These are phyloP conservation scores for Equus quagga DNA, from an alignment of 2,113 vertebrate genomes.

Conservation along the genomic window DNA sequence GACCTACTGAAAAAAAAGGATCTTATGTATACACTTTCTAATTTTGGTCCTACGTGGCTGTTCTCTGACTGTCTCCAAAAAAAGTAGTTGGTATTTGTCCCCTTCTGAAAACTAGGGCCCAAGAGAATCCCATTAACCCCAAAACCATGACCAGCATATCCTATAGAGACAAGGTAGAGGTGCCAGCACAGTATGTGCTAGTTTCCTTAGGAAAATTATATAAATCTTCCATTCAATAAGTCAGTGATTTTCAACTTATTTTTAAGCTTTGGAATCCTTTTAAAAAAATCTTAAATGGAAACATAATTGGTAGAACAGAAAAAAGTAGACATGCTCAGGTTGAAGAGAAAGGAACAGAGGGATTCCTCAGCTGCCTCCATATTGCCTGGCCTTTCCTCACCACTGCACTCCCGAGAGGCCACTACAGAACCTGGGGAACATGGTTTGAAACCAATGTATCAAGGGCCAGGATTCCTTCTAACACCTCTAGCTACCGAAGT, in stretches of 20 bases:
- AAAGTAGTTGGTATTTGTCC: not conserved
- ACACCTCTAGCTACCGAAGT: not conserved
- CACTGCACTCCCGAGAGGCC: not conserved
- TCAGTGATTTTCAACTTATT: not conserved
- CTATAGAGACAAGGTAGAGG: not conserved
- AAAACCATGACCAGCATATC: not conserved
- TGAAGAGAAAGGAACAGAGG: not conserved
- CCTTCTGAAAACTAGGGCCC: conserved; percentile 6
- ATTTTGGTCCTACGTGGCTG: not conserved
- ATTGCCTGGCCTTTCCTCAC: not conserved
- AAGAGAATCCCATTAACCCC: not conserved
- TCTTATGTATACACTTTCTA: not conserved
- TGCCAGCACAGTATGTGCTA: not conserved
- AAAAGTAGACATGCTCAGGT: not conserved
- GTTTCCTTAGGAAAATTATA: not conserved
- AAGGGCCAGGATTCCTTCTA: not conserved
- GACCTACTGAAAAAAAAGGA: not conserved
- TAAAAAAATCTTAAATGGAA: conserved; percentile 20
- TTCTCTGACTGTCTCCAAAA: not conserved
- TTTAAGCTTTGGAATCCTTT: not conserved
- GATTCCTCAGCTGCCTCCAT: not conserved
- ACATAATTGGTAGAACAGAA: not conserved
- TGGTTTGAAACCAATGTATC: not conserved
- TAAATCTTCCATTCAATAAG: not conserved
- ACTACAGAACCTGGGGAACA: not conserved